phyloP scores from a whole-genome alignment of 2,797 vertebrate genomes.

The Gallinago nigripennis region DNA sequence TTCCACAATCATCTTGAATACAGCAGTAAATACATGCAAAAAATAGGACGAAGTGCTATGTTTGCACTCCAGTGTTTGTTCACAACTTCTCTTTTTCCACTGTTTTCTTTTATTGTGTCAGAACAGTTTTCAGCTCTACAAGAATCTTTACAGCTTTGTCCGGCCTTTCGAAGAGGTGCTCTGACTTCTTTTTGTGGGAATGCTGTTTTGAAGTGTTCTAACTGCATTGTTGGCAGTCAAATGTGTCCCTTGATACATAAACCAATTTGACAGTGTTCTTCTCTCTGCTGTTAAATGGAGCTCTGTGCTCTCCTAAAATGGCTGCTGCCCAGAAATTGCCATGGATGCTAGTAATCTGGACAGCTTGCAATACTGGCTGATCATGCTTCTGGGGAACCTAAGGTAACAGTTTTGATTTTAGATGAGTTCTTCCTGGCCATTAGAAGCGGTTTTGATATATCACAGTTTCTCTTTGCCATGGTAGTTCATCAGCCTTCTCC shows the following conservation, averaged over 20 bases:
- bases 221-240: not conserved
- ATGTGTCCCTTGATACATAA: slow-evolving; percentile 30
- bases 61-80: not conserved
- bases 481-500: not conserved
- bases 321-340: not conserved
- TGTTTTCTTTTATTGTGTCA: not conserved
- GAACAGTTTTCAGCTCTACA: not conserved
- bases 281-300: not conserved
- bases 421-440: not conserved
- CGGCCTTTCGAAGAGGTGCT: not conserved
- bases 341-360: not conserved
- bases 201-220: not conserved
- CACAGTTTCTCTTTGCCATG: not conserved
- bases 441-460: not conserved
- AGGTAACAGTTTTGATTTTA: not conserved
- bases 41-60: not conserved
- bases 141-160: not conserved
- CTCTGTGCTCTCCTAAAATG: not conserved
- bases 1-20: not conserved
- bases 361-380: not conserved
- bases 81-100: not conserved
- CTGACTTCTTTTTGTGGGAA: not conserved
- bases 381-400: slow-evolving; percentile 12
- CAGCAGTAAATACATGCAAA: not conserved
- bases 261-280: not conserved